These are phyloP conservation scores for Conistra vaccinii DNA, from an alignment of 2,888 invertebrate genomes.

Conservation along the genomic window DNA sequence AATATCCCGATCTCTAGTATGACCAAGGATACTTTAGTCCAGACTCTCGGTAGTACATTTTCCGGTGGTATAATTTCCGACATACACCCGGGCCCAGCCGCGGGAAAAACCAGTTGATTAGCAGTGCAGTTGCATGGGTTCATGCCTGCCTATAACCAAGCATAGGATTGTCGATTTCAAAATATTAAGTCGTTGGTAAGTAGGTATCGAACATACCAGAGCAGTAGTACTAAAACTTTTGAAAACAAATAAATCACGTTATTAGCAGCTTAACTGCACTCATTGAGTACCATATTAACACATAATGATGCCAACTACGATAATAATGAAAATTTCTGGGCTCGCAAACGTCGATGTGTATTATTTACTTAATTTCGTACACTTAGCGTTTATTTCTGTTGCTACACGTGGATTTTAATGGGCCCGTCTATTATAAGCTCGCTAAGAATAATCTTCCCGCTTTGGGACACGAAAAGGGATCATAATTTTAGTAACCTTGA, in stretches of 20 bases:
- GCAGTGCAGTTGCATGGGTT: background rate
- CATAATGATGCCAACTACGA: conserved; percentile 22
- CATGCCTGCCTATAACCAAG: background rate
- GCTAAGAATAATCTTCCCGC: conserved; percentile 42
- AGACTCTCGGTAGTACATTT: background rate
- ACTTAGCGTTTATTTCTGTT: conserved; percentile 41
- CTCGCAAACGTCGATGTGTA: conserved; percentile 24
- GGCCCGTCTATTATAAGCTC: conserved; percentile 22
- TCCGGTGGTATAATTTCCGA: background rate
- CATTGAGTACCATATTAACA: conserved; percentile 20
- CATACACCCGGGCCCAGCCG: background rate
- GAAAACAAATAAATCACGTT: conserved; percentile 16
- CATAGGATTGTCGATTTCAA: background rate
- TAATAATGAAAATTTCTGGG: conserved; percentile 26
- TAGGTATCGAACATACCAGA: background rate
- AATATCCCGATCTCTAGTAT: no score
- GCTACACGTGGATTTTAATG: conserved; percentile 42
- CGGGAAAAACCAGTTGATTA: background rate
- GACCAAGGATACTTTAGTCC: background rate
- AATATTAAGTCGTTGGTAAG: background rate
- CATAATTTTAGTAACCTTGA: conserved; percentile 8
- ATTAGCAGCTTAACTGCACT: conserved; percentile 7
- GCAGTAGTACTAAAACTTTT: background rate
- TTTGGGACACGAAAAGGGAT: conserved; percentile 18
- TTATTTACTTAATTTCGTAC: conserved; percentile 28